A percentile compares a stretch with the other conserved stretches of the same genome.
phyloP scores from a whole-genome alignment of 1,140 invertebrate genomes.

The Lerema accius region DNA sequence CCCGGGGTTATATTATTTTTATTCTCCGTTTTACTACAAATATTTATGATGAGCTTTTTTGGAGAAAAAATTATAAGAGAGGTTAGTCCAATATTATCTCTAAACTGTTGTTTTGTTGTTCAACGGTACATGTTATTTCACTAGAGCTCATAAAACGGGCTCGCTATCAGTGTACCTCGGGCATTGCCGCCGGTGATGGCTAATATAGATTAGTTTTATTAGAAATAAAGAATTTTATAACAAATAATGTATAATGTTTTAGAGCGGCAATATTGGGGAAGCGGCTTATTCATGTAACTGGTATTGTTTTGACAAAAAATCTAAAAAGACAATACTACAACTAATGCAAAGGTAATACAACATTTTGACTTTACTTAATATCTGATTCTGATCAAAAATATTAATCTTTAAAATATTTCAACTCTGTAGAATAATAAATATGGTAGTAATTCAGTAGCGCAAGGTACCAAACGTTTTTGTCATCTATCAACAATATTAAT shows the following conservation, averaged over 20 bases:
- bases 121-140: too few species aligned
- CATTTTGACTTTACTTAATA: too few species aligned
- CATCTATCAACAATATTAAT: too few species aligned
- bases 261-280: constrained; percentile 61
- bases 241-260: constrained; percentile 21
- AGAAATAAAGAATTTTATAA: background rate
- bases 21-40: constrained; percentile 60
- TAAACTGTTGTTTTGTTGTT: background rate
- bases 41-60: constrained; percentile 70
- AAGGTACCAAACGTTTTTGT: too few species aligned
- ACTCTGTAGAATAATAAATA: too few species aligned
- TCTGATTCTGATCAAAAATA: too few species aligned
- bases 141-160: background rate
- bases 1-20: constrained; percentile 64
- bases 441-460: too few species aligned
- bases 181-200: background rate
- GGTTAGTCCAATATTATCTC: constrained; percentile 42
- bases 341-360: constrained; percentile 66
- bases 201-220: background rate
- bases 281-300: constrained; percentile 60
- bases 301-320: constrained; percentile 58
- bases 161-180: background rate
- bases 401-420: too few species aligned
- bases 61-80: constrained; percentile 68
- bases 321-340: constrained; percentile 60